These are phyloP conservation scores for Stigmatopora argus DNA, from an alignment of 2,113 vertebrate genomes.

Conservation along the genomic window DNA sequence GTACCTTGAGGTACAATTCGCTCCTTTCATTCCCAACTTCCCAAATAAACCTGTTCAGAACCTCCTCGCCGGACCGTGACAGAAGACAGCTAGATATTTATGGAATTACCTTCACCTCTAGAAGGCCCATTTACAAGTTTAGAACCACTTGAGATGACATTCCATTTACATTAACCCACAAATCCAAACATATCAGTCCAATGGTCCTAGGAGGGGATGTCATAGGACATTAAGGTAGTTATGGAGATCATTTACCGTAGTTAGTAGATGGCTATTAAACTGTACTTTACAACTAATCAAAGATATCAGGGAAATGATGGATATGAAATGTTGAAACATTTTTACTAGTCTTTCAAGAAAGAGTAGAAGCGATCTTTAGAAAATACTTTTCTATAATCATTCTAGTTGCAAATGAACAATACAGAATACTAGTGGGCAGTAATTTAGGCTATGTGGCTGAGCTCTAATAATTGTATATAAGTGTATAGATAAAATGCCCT, in stretches of 20 bases:
- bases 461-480: no score
- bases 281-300: not conserved
- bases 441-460: no score
- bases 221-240: not conserved
- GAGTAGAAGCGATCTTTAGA: no score
- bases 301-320: not conserved
- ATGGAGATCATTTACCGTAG: not conserved
- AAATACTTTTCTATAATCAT: no score
- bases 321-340: no score
- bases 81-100: constrained; percentile 31
- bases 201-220: not conserved
- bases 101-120: constrained; percentile 21
- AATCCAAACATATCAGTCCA: not conserved
- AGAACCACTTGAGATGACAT: constrained; percentile 10
- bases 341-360: no score
- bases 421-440: no score
- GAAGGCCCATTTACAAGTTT: constrained; percentile 9
- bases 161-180: constrained; percentile 15
- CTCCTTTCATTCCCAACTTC: constrained; percentile 62
- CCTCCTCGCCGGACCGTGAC: constrained; percentile 12
- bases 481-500: no score
- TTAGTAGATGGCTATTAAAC: not conserved
- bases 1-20: constrained; percentile 57
- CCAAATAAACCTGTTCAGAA: constrained; percentile 1
- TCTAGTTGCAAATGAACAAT: no score